These are phyloP conservation scores for Corythaeola cristata DNA, from an alignment of 2,113 vertebrate genomes.

Conservation along the genomic window DNA sequence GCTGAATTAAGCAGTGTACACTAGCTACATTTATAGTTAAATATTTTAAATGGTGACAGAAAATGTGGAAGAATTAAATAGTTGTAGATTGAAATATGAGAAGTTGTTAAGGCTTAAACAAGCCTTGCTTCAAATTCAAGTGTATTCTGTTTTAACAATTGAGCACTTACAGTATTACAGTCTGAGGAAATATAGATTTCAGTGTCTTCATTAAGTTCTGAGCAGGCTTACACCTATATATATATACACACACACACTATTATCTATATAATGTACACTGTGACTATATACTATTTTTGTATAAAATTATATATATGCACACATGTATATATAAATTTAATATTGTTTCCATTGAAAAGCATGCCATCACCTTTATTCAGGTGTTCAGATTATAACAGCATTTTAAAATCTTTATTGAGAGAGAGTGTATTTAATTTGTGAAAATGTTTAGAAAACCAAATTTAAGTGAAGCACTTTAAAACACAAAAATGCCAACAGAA, in stretches of 20 bases:
- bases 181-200: conserved; percentile 1
- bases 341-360: background rate
- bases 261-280: background rate
- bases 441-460: background rate
- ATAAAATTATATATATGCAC: background rate
- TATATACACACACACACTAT: background rate
- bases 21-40: background rate
- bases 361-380: conserved; percentile 3
- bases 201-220: background rate
- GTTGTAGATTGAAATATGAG: conserved; percentile 5
- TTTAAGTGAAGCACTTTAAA: conserved; percentile 4
- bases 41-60: conserved; percentile 24
- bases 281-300: background rate
- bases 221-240: background rate
- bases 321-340: background rate
- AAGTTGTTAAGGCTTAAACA: conserved; percentile 32
- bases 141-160: conserved; percentile 34
- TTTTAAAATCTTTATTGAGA: conserved; percentile 3
- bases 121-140: conserved; percentile 33
- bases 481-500: background rate
- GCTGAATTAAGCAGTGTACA: conserved; percentile 17
- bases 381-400: background rate
- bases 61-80: conserved; percentile 9
- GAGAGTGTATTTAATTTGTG: background rate
- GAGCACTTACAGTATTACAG: background rate